phyloP scores from a whole-genome alignment of 2,113 vertebrate genomes.

The Engraulis encrasicolus region DNA sequence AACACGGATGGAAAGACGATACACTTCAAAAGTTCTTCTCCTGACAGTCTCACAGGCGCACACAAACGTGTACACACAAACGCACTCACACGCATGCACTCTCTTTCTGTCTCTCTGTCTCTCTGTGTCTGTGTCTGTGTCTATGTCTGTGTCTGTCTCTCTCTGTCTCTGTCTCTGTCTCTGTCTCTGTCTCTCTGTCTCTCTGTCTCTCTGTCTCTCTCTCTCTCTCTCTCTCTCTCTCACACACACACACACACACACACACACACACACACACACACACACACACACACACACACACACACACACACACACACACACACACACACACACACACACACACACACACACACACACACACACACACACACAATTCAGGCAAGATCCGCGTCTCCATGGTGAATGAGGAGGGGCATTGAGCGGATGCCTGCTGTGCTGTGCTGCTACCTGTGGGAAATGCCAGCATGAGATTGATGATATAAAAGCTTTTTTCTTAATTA shows the following conservation, averaged over 20 bases:
- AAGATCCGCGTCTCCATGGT: not conserved
- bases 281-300: not conserved
- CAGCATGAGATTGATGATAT: slow-evolving; percentile 39
- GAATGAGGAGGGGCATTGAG: not conserved
- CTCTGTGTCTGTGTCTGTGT: no score
- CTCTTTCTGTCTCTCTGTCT: no score
- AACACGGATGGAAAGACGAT: not conserved
- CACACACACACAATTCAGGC: not conserved
- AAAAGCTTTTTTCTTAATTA: slow-evolving; percentile 50
- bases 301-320: not conserved
- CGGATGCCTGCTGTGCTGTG: not conserved
- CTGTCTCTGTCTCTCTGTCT: no score
- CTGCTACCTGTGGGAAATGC: not conserved
- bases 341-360: not conserved
- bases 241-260: not conserved
- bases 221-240: not conserved
- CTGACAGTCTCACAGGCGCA: no score
- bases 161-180: no score
- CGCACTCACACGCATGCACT: no score
- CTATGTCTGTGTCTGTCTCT: no score
- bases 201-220: no score
- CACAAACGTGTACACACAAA: no score
- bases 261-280: not conserved
- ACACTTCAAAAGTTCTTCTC: no score
- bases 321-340: not conserved